These are phyloP conservation scores for Drosophila differens DNA, from an alignment of 2,888 invertebrate species.

Conservation along the genomic window DNA sequence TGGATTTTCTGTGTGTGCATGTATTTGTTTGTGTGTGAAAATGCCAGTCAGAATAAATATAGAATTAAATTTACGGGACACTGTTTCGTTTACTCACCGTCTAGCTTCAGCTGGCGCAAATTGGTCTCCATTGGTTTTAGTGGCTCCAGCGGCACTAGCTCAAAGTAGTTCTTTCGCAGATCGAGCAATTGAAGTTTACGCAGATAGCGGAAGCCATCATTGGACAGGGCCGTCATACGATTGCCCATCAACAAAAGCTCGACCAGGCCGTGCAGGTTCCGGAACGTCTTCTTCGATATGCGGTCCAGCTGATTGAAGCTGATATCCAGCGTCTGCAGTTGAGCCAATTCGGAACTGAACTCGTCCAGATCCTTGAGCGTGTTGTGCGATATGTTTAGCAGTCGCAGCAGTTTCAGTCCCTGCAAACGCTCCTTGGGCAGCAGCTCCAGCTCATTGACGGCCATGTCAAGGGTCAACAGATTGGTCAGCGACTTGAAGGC, in stretches of 20 bases:
- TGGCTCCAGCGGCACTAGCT: conserved; percentile 91
- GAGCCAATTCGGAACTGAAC: conserved; percentile 91
- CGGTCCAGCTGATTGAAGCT: conserved; percentile 93
- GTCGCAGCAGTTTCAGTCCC: conserved; percentile 90
- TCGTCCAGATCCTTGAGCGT: conserved; percentile 92
- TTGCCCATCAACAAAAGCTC: conserved; percentile 93
- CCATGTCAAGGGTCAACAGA: conserved; percentile 92
- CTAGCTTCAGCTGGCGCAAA: conserved; percentile 90
- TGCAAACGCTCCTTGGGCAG: conserved; percentile 93
- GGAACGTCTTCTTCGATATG: conserved; percentile 91
- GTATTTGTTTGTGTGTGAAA: conserved; percentile 5
- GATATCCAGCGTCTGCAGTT: conserved; percentile 92
- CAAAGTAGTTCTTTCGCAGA: conserved; percentile 93
- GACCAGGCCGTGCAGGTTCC: conserved; percentile 90
- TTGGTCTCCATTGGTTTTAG: conserved; percentile 93
- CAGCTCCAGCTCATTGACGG: conserved; percentile 92
- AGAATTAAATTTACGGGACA: conserved; percentile 3
- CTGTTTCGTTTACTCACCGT: conserved; percentile 88
- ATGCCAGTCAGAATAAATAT: conserved; percentile 7
- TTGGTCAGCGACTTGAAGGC: conserved; percentile 92
- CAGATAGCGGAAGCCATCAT: conserved; percentile 91
- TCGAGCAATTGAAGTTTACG: conserved; percentile 92
- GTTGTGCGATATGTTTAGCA: conserved; percentile 94
- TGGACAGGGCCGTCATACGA: conserved; percentile 91
- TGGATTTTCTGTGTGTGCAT: conserved; percentile 90